Conservation (phyloP, 2,797 vertebrate genomes). For the Tadarida brasiliensis region DNA sequence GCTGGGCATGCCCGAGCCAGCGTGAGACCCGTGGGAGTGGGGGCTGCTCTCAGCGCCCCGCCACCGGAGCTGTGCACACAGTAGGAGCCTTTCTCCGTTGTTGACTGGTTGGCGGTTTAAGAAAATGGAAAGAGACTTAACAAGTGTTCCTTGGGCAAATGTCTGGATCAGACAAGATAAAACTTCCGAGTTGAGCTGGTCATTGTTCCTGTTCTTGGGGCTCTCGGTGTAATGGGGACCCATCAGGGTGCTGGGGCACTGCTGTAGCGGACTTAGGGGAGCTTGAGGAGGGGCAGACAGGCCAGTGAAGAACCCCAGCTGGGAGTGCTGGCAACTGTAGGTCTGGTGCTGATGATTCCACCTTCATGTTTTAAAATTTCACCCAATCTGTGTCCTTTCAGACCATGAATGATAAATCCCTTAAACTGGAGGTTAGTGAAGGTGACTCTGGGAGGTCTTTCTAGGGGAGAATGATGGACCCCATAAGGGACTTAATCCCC, state of each 20-base stretch:
- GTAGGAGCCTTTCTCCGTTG: neutral
- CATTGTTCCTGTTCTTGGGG: too few relatives aligned
- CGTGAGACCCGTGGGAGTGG: neutral
- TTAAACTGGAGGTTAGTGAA: neutral
- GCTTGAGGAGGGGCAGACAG: rapidly evolving
- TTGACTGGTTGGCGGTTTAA: neutral
- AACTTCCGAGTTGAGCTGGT: neutral
- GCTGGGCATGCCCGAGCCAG: neutral
- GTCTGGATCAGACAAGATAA: neutral
- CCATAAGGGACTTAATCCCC: neutral
- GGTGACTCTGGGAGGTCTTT: neutral
- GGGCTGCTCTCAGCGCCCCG: neutral
- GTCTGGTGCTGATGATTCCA: rapidly evolving
- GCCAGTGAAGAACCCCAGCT: rapidly evolving
- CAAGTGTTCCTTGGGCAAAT: neutral
- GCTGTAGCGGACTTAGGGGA: rapidly evolving
- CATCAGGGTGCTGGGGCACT: rapidly evolving
- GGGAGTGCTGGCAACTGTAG: neutral
- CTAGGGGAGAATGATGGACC: neutral
- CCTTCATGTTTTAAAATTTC: neutral
- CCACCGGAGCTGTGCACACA: neutral
- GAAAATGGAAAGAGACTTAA: neutral
- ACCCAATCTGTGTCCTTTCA: neutral
- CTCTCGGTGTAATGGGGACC: neutral
- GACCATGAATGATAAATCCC: neutral